Conservation (phyloP, 1,140 invertebrate genomes). For the Sycophaga agraensis region DNA sequence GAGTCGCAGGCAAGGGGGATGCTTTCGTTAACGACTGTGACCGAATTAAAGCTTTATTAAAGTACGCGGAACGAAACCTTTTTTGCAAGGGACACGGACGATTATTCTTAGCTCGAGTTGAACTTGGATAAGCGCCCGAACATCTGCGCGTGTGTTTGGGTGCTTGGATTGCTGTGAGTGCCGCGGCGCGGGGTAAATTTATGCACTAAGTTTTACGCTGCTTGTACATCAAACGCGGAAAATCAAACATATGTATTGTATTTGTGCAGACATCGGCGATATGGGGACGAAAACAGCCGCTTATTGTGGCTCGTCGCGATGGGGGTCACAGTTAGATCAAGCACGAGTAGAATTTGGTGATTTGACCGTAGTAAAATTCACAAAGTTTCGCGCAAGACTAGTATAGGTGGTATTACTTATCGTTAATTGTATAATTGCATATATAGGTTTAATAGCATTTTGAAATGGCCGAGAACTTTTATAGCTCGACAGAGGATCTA, state of each 20-base stretch:
- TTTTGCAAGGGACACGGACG: background rate
- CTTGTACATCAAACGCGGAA: too few relatives aligned
- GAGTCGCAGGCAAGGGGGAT: too few relatives aligned
- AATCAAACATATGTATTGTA: too few relatives aligned
- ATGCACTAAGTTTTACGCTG: background rate
- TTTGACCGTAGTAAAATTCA: background rate
- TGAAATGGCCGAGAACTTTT: background rate
- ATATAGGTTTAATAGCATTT: conserved; percentile 4
- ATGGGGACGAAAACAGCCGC: too few relatives aligned
- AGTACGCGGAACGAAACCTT: background rate
- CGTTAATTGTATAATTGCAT: background rate
- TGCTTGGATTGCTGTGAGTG: background rate
- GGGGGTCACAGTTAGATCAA: too few relatives aligned
- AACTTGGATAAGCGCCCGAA: background rate
- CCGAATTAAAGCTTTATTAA: conserved; percentile 19
- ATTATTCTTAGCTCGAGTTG: background rate
- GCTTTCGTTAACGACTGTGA: conserved; percentile 10
- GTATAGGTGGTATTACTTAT: background rate
- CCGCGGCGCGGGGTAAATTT: background rate
- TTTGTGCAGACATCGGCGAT: too few relatives aligned
- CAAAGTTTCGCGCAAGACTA: too few relatives aligned
- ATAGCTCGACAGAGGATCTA: background rate
- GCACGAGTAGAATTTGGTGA: too few relatives aligned
- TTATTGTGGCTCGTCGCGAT: too few relatives aligned
- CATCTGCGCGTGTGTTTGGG: background rate